phyloP scores from a whole-genome alignment of 2,113 vertebrate species.

The Labeo rohita region DNA sequence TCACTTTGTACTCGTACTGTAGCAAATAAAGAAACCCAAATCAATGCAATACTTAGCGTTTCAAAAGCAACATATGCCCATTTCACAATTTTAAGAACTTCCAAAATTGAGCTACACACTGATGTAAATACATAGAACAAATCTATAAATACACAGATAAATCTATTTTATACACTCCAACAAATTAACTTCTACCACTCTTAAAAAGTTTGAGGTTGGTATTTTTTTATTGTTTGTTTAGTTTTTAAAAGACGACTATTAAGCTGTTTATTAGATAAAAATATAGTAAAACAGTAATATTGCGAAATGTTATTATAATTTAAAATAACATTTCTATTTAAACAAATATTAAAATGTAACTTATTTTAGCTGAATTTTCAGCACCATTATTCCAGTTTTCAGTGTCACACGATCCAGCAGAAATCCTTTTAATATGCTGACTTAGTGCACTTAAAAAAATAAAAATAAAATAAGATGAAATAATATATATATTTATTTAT shows the following conservation, averaged over 20 bases:
- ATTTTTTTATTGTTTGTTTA: no score
- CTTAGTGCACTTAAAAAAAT: neutral
- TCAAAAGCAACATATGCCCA: neutral
- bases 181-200: no score
- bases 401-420: neutral
- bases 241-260: no score
- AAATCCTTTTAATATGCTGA: neutral
- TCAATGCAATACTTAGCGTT: neutral
- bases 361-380: neutral
- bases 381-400: neutral
- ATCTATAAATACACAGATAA: no score
- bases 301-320: neutral
- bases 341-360: neutral
- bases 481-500: no score
- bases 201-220: no score
- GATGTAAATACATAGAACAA: no score
- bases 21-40: constrained; percentile 60
- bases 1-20: constrained; percentile 91
- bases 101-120: neutral
- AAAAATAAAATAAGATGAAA: no score
- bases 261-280: neutral
- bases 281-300: neutral
- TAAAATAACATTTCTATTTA: neutral
- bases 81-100: neutral
- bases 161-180: no score